Percentiles rank a stretch among this genome's conserved stretches.
These are phyloP conservation scores for Galerucella nymphaeae DNA, from an alignment of 2,888 invertebrate genomes.

Conservation along the genomic window DNA sequence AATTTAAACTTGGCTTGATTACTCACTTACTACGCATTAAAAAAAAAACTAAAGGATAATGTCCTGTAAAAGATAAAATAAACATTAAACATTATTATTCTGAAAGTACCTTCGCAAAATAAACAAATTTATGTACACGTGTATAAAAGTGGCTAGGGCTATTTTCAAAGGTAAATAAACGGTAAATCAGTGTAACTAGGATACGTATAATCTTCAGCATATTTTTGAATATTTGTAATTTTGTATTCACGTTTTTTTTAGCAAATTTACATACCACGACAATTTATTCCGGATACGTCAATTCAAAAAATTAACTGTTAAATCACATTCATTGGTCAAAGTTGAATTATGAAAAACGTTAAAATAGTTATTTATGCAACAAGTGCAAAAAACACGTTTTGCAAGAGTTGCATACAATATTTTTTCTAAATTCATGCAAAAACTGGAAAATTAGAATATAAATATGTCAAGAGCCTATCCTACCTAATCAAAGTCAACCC, in stretches of 20 bases:
- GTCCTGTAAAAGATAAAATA: neutral
- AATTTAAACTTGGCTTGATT: too few species aligned
- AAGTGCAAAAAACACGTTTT: too few species aligned
- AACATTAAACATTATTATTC: neutral
- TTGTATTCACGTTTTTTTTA: neutral
- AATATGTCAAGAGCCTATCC: too few species aligned
- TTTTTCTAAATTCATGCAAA: too few species aligned
- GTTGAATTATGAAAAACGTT: too few species aligned
- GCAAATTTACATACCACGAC: neutral
- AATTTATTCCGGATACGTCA: neutral
- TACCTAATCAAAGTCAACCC: too few species aligned
- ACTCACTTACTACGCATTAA: neutral
- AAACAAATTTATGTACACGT: slow-evolving; percentile 4
- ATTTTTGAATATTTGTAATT: slow-evolving; percentile 4
- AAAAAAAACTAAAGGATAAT: slow-evolving; percentile 1
- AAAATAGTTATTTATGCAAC: too few species aligned
- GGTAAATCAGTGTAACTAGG: slow-evolving; percentile 1
- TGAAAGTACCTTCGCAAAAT: neutral
- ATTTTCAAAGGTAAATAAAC: slow-evolving; percentile 2
- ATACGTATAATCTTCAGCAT: neutral
- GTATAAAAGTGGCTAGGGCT: neutral
- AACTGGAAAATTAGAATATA: too few species aligned
- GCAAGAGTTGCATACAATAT: too few species aligned
- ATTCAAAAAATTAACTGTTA: neutral
- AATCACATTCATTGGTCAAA: too few species aligned